Evolutionary conservation across 1,140 invertebrate genomes (phyloP).

Genomic region (Leptonema lineaticorne): DNA sequence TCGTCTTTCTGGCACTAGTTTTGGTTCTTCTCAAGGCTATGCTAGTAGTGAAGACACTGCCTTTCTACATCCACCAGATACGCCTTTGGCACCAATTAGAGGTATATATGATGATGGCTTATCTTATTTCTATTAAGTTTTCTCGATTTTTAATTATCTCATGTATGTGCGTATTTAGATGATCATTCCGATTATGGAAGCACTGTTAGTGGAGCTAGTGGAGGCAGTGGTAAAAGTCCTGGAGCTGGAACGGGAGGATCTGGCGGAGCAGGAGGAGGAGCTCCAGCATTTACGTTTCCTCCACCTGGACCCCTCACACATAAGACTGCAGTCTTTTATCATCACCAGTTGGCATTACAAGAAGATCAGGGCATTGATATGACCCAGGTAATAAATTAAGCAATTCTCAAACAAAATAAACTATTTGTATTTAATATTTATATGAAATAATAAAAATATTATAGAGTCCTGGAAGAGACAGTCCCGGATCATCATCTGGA

Average conservation of each 20-base stretch:
- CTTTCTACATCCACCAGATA: constrained; percentile 57
- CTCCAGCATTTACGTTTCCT: constrained; percentile 61
- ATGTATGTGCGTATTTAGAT: constrained; percentile 49
- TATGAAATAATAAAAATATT: not conserved
- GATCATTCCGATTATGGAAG: constrained; percentile 65
- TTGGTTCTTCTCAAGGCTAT: constrained; percentile 70
- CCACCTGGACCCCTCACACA: constrained; percentile 63
- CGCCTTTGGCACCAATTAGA: constrained; percentile 52
- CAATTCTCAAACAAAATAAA: too few relatives aligned
- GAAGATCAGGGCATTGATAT: constrained; percentile 72
- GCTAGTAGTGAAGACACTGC: constrained; percentile 71
- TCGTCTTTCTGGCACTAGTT: constrained; percentile 72
- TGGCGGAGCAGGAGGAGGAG: constrained; percentile 55
- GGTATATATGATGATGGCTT: constrained; percentile 43
- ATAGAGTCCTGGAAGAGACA: constrained; percentile 85
- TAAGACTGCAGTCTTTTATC: constrained; percentile 71
- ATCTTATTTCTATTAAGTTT: not conserved
- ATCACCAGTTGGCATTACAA: constrained; percentile 71
- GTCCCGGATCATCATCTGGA: constrained; percentile 83
- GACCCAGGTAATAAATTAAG: constrained; percentile 68
- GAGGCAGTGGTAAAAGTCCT: constrained; percentile 56
- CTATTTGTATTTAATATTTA: not conserved
- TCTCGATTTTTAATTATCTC: not conserved
- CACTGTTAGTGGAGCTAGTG: constrained; percentile 57
- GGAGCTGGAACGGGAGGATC: constrained; percentile 51